These are phyloP conservation scores for Schizothorax lantsangensis DNA, from an alignment of 2,797 vertebrate genomes.

Conservation along the genomic window DNA sequence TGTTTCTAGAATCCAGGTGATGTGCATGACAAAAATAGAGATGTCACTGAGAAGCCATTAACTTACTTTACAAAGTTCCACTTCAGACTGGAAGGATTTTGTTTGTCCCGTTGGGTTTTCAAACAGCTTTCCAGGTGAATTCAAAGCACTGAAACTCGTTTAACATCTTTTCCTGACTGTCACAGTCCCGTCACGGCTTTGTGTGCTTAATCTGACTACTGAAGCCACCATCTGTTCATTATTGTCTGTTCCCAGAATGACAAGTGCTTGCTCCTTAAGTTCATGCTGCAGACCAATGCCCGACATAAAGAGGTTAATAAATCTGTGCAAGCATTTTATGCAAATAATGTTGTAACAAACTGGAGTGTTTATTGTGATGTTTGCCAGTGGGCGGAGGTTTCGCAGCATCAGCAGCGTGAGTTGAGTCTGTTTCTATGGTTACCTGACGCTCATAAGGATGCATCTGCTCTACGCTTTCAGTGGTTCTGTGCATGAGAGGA, in stretches of 20 bases:
- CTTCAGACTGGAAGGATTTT: not conserved
- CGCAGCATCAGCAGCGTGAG: slow-evolving; percentile 42
- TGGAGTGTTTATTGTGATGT: slow-evolving; percentile 23
- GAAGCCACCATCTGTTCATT: slow-evolving; percentile 75
- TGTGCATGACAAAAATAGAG: not conserved
- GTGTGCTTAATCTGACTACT: slow-evolving; percentile 78
- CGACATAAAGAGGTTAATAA: slow-evolving; percentile 31
- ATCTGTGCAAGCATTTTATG: slow-evolving; percentile 27
- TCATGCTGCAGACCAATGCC: slow-evolving; percentile 38
- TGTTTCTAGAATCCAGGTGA: slow-evolving; percentile 7
- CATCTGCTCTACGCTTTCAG: not conserved
- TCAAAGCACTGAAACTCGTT: slow-evolving; percentile 29
- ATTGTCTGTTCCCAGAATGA: not conserved
- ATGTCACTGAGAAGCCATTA: slow-evolving; percentile 5
- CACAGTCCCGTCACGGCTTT: slow-evolving; percentile 70
- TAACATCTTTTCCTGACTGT: slow-evolving; percentile 46
- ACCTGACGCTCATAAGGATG: slow-evolving; percentile 62
- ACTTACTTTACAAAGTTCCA: slow-evolving; percentile 36
- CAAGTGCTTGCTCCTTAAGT: slow-evolving; percentile 41
- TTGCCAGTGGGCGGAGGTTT: slow-evolving; percentile 22
- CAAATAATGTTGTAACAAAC: slow-evolving; percentile 29
- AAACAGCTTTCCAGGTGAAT: slow-evolving; percentile 16
- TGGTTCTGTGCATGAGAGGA: slow-evolving; percentile 2
- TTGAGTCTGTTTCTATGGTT: slow-evolving; percentile 73
- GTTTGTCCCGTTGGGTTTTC: not conserved